phyloP scores from a whole-genome alignment of 2,888 invertebrate genomes.

The Hirtodrosophila confusa region DNA sequence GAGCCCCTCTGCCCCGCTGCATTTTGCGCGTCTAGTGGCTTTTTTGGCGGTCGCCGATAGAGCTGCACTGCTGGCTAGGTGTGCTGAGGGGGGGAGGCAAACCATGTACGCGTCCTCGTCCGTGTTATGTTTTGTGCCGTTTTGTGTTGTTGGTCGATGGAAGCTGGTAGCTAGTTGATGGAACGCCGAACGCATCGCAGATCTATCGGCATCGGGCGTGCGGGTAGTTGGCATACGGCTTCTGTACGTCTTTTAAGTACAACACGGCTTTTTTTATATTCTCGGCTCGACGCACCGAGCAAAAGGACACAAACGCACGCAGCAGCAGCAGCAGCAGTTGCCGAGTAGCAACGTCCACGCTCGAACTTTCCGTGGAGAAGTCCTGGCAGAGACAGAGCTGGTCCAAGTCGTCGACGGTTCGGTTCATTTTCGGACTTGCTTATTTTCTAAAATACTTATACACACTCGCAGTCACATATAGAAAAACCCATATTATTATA shows the following conservation, averaged over 20 bases:
- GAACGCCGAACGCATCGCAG: conserved; percentile 81
- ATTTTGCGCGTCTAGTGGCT: conserved; percentile 68
- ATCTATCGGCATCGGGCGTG: conserved; percentile 82
- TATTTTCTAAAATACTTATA: conserved; percentile 75
- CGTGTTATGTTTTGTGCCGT: conserved; percentile 54
- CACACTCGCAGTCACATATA: conserved; percentile 51
- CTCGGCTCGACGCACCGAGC: conserved; percentile 77
- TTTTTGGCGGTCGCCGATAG: conserved; percentile 58
- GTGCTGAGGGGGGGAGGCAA: conserved; percentile 1
- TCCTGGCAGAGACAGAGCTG: conserved; percentile 71
- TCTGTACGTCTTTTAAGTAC: conserved; percentile 83
- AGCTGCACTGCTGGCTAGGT: conserved; percentile 23
- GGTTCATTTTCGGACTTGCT: conserved; percentile 79
- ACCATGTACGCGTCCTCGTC: conserved; percentile 52
- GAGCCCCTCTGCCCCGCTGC: conserved; percentile 50
- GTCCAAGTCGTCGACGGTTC: conserved; percentile 79
- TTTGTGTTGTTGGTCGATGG: conserved; percentile 48
- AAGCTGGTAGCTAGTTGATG: conserved; percentile 69
- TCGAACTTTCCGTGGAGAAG: conserved; percentile 48
- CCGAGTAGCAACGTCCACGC: conserved; percentile 45
- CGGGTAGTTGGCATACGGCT: conserved; percentile 83
- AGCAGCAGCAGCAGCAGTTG: conserved; percentile 44
- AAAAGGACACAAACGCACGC: conserved; percentile 61
- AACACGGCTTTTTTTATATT: conserved; percentile 83
- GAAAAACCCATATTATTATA: conserved; percentile 70